phyloP scores from a whole-genome alignment of 2,888 invertebrate species.

The Drosophila multiciliata region DNA sequence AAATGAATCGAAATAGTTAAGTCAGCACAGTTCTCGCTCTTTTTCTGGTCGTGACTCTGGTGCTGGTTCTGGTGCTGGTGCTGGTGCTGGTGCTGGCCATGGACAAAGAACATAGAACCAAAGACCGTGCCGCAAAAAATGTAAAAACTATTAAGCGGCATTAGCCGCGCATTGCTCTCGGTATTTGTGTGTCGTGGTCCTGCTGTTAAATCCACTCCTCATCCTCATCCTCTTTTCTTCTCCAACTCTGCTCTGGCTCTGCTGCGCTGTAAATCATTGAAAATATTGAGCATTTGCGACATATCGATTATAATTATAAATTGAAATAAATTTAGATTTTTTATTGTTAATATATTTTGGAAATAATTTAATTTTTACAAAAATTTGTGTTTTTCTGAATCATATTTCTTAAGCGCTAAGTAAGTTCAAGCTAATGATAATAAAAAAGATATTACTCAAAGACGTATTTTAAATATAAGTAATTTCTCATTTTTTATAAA shows the following conservation, averaged over 20 bases:
- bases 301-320: slow-evolving; percentile 1
- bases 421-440: neutral
- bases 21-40: slow-evolving; percentile 63
- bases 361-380: neutral
- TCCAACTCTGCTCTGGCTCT: neutral
- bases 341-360: neutral
- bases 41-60: neutral
- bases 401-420: neutral
- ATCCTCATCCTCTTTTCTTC: slow-evolving; percentile 6
- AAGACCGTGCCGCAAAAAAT: slow-evolving; percentile 61
- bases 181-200: slow-evolving; percentile 66
- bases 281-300: slow-evolving; percentile 34
- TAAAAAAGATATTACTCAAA: neutral
- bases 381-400: neutral
- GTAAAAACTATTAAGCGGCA: slow-evolving; percentile 79
- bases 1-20: slow-evolving; percentile 70
- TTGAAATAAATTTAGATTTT: neutral
- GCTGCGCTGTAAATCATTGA: slow-evolving; percentile 43
- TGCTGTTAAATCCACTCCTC: slow-evolving; percentile 31
- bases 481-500: neutral
- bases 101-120: slow-evolving; percentile 60
- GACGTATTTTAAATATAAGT: neutral
- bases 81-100: slow-evolving; percentile 4
- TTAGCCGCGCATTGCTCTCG: slow-evolving; percentile 76
- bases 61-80: neutral